phyloP scores from a whole-genome alignment of 1,140 invertebrate genomes.

The Caenorhabditis latens region DNA sequence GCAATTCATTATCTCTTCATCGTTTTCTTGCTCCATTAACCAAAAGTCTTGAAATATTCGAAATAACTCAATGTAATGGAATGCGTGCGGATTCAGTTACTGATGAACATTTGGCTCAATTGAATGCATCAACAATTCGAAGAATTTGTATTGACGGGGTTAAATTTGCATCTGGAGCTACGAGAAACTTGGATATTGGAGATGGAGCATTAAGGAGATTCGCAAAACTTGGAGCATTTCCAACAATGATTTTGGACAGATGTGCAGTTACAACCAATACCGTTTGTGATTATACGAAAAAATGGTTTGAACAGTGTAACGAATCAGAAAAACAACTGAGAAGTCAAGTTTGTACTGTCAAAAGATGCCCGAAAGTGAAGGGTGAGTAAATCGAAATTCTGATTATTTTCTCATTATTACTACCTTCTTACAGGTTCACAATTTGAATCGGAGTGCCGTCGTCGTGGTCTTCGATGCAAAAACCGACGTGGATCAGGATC shows the following conservation, averaged over 20 bases:
- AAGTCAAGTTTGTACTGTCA: slow-evolving; percentile 56
- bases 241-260: slow-evolving; percentile 50
- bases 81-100: slow-evolving; percentile 56
- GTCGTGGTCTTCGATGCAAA: slow-evolving; percentile 47
- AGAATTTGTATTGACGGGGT: slow-evolving; percentile 57
- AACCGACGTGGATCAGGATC: slow-evolving; percentile 49
- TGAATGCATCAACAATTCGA: slow-evolving; percentile 46
- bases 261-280: slow-evolving; percentile 57
- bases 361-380: slow-evolving; percentile 54
- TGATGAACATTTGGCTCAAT: slow-evolving; percentile 56
- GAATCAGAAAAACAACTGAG: slow-evolving; percentile 49
- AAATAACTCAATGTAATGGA: slow-evolving; percentile 46
- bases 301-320: slow-evolving; percentile 52
- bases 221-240: slow-evolving; percentile 22
- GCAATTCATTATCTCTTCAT: slow-evolving; percentile 55
- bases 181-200: slow-evolving; percentile 34
- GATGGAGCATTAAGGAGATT: slow-evolving; percentile 48
- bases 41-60: slow-evolving; percentile 55
- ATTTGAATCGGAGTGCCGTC: slow-evolving; percentile 54
- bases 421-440: background rate
- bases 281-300: slow-evolving; percentile 57
- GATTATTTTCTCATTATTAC: background rate
- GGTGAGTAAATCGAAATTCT: background rate
- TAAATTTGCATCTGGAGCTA: background rate
- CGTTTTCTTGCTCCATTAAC: slow-evolving; percentile 53